Evolutionary conservation across 1,140 invertebrate species (phyloP).

Genomic region (Atopsyche davidsoni): DNA sequence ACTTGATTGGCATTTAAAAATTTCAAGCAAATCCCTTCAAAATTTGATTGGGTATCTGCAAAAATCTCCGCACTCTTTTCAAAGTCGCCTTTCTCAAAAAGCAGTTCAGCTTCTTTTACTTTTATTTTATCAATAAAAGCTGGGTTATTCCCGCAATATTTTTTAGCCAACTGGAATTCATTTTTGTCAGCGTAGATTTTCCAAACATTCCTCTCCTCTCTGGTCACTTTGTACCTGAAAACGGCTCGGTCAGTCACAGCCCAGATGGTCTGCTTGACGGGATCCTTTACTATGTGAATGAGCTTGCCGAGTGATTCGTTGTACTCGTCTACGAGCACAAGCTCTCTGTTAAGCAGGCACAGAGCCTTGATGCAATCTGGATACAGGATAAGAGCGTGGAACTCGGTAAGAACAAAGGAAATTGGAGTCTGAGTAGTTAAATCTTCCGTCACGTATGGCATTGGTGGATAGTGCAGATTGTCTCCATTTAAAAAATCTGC

Average conservation of each 20-base stretch:
- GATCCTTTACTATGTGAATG: constrained; percentile 77
- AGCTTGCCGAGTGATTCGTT: constrained; percentile 75
- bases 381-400: constrained; percentile 83
- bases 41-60: constrained; percentile 84
- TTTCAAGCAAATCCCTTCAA: constrained; percentile 91
- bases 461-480: constrained; percentile 53
- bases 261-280: constrained; percentile 77
- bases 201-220: constrained; percentile 86
- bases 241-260: constrained; percentile 76
- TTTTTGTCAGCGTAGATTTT: constrained; percentile 81
- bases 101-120: constrained; percentile 81
- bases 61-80: constrained; percentile 80
- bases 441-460: constrained; percentile 37
- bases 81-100: constrained; percentile 76
- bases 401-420: constrained; percentile 81
- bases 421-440: no score
- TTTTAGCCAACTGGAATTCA: constrained; percentile 82
- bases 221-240: constrained; percentile 78
- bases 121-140: constrained; percentile 78
- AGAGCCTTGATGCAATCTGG: constrained; percentile 76
- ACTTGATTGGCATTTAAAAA: constrained; percentile 80
- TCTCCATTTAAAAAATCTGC: constrained; percentile 56
- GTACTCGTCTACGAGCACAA: constrained; percentile 83
- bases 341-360: constrained; percentile 78
- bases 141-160: constrained; percentile 71